Evolutionary conservation across 92 coral and sea anemone species (phyloP).

Genomic region (Muricea muricata): DNA sequence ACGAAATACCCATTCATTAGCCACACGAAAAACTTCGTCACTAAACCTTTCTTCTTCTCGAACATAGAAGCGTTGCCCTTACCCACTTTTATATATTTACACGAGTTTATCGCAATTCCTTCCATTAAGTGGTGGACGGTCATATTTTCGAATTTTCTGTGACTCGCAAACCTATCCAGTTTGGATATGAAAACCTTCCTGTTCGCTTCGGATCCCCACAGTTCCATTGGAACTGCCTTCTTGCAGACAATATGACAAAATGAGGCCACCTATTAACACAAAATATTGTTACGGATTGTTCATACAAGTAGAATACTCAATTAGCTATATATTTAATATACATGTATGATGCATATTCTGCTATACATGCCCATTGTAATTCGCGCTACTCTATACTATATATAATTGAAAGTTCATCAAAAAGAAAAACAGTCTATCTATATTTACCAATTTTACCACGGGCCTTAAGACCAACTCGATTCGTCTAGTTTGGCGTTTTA

Average conservation of each 20-base stretch:
- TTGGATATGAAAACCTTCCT: background rate
- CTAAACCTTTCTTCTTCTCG: background rate
- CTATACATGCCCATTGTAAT: too few relatives aligned
- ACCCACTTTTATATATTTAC: background rate
- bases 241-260: background rate
- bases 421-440: too few relatives aligned
- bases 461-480: too few relatives aligned
- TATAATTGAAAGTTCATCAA: too few relatives aligned
- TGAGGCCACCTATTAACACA: background rate
- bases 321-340: too few relatives aligned
- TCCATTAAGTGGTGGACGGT: background rate
- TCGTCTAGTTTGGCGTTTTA: too few relatives aligned
- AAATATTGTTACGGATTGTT: background rate
- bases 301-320: too few relatives aligned
- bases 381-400: too few relatives aligned
- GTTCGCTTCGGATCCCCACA: background rate
- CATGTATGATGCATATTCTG: too few relatives aligned
- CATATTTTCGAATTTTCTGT: background rate
- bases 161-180: background rate
- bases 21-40: background rate
- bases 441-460: too few relatives aligned
- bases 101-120: background rate
- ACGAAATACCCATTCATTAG: background rate
- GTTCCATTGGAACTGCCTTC: background rate
- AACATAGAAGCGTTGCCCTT: background rate